Evolutionary conservation across 2,888 invertebrate genomes (phyloP).

Genomic region (Onthophagus sagittarius): DNA sequence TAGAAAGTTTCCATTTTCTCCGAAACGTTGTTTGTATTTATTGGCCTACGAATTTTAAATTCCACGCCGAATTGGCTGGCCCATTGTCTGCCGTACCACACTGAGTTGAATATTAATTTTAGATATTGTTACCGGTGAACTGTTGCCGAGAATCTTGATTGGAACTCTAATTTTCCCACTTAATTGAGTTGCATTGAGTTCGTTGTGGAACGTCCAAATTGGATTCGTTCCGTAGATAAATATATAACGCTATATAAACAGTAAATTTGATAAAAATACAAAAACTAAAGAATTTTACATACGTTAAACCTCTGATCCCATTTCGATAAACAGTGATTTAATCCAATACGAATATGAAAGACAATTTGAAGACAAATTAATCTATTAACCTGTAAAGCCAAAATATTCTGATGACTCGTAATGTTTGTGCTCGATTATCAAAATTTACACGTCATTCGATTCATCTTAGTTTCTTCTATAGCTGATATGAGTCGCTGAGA

Average conservation of each 20-base stretch:
- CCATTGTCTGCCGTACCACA: neutral
- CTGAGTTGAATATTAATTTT: neutral
- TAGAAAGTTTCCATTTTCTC: neutral
- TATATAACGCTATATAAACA: neutral
- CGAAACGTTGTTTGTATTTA: neutral
- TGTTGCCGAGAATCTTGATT: neutral
- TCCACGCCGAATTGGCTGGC: neutral
- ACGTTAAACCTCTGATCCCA: too few relatives aligned
- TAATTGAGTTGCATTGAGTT: neutral
- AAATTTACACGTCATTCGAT: too few relatives aligned
- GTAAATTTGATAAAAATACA: too few relatives aligned
- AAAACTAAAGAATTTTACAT: too few relatives aligned
- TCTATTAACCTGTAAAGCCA: too few relatives aligned
- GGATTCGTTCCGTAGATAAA: neutral
- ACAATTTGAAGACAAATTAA: too few relatives aligned
- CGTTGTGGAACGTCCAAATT: neutral
- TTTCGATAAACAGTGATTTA: too few relatives aligned
- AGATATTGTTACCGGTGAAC: neutral
- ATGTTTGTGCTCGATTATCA: too few relatives aligned
- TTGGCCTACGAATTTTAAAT: neutral
- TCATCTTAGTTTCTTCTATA: too few relatives aligned
- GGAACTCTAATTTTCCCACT: neutral
- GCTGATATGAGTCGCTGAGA: too few relatives aligned
- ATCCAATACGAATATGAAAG: too few relatives aligned
- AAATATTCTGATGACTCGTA: too few relatives aligned